Percentiles rank a stretch among this genome's conserved stretches.
phyloP scores from a whole-genome alignment of 35 echinoderm and acorn worm genomes.

The Apostichopus californicus region DNA sequence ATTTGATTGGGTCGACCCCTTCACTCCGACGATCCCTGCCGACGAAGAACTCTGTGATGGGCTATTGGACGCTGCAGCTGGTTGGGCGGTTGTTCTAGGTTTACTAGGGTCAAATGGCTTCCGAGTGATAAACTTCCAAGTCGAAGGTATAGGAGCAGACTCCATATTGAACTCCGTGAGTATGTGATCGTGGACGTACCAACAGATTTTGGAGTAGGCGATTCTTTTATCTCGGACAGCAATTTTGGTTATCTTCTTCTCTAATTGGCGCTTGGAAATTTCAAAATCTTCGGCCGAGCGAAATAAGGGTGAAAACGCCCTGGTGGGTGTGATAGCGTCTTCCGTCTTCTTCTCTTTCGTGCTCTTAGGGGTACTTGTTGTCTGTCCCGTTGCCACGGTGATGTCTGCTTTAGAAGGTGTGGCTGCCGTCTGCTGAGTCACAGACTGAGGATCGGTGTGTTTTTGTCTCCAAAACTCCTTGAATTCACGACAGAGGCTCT shows the following conservation, averaged over 20 bases:
- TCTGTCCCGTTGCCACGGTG: not conserved
- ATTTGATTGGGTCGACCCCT: not conserved
- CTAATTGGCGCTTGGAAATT: slow-evolving; percentile 89
- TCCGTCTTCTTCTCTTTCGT: not conserved
- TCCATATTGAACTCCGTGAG: slow-evolving; percentile 75
- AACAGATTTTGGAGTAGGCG: slow-evolving; percentile 71
- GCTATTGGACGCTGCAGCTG: not conserved
- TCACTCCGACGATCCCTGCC: not conserved
- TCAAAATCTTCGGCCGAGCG: slow-evolving; percentile 11
- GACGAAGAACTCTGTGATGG: not conserved
- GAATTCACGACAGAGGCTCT: slow-evolving; percentile 82
- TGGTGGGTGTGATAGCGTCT: not conserved
- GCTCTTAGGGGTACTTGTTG: not conserved
- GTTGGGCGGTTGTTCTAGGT: not conserved
- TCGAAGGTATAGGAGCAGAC: slow-evolving; percentile 66
- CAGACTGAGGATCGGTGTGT: not conserved
- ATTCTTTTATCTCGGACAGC: slow-evolving; percentile 79
- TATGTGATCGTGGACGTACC: slow-evolving; percentile 88
- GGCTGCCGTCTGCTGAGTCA: not conserved
- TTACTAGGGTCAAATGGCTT: slow-evolving; percentile 19
- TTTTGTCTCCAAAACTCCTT: slow-evolving; percentile 86
- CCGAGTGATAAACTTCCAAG: slow-evolving; percentile 63
- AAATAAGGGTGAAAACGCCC: not conserved
- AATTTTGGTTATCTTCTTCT: slow-evolving; percentile 82
- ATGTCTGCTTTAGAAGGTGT: not conserved